A percentile compares a stretch with the other conserved stretches of the same genome.
phyloP scores from a whole-genome alignment of 2,888 invertebrate genomes.

The Eudemis profundana region DNA sequence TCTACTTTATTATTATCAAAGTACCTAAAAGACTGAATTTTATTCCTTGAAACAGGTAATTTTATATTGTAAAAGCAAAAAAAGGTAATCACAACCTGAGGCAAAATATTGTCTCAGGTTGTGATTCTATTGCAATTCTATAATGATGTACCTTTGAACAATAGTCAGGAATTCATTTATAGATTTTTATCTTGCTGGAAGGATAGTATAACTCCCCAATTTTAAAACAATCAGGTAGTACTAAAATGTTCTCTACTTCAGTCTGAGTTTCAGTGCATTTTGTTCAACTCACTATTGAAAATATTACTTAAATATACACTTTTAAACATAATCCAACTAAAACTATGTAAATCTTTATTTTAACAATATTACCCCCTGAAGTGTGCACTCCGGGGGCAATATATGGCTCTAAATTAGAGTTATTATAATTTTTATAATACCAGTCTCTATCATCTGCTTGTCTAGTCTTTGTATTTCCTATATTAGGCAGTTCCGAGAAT shows the following conservation, averaged over 20 bases:
- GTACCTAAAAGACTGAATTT: not conserved
- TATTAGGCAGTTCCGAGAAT: constrained; percentile 68
- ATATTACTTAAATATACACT: constrained; percentile 30
- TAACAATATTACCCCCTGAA: constrained; percentile 54
- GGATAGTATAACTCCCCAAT: no score
- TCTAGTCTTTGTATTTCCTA: constrained; percentile 76
- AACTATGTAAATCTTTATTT: constrained; percentile 49
- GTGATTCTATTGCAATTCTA: no score
- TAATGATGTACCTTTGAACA: no score
- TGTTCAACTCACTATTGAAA: not conserved
- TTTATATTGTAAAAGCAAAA: no score
- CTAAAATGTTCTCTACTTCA: not conserved
- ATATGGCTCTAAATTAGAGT: constrained; percentile 81
- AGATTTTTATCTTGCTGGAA: no score
- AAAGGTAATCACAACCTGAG: no score
- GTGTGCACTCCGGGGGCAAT: constrained; percentile 73
- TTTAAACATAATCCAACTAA: constrained; percentile 40
- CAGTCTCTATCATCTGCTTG: constrained; percentile 88
- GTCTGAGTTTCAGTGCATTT: not conserved
- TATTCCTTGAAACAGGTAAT: no score
- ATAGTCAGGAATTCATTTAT: no score
- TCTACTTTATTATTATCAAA: not conserved
- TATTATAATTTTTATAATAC: constrained; percentile 95
- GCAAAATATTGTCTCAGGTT: no score
- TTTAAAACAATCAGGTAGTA: not conserved